Evolutionary conservation across 1,140 invertebrate species (phyloP).

Genomic region (Druon quercuslanigerum): DNA sequence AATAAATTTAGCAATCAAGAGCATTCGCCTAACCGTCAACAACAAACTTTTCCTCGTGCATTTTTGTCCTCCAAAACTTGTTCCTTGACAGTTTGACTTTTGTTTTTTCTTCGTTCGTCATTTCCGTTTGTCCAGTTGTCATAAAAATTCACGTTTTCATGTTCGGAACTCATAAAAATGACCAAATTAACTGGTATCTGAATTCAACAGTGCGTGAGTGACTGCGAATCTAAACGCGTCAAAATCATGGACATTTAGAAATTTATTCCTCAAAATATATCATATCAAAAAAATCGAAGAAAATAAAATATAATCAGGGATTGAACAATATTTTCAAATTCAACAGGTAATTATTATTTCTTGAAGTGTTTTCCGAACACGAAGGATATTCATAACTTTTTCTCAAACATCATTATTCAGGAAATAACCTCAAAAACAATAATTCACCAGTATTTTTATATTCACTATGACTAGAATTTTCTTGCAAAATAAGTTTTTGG

Average conservation of each 20-base stretch:
- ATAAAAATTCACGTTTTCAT: too few relatives aligned
- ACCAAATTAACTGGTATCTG: too few relatives aligned
- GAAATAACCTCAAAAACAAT: background rate
- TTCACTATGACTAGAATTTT: background rate
- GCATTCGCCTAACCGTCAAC: too few relatives aligned
- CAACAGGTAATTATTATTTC: slow-evolving; percentile 6
- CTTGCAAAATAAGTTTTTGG: slow-evolving; percentile 23
- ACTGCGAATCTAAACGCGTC: background rate
- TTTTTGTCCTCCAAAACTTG: too few relatives aligned
- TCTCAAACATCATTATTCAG: background rate
- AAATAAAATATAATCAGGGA: background rate
- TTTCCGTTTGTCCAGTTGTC: too few relatives aligned
- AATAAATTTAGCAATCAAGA: too few relatives aligned
- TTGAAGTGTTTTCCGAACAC: background rate
- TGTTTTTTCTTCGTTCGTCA: too few relatives aligned
- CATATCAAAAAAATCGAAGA: background rate
- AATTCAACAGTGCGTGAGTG: too few relatives aligned
- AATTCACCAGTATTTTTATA: background rate
- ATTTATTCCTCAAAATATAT: background rate
- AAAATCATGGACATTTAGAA: background rate
- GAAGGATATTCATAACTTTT: background rate
- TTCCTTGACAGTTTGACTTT: too few relatives aligned
- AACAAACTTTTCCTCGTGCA: too few relatives aligned
- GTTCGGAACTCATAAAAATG: too few relatives aligned
- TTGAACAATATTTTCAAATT: background rate